A percentile compares a stretch with the other conserved stretches of the same genome.
These are phyloP conservation scores for Reticulitermes lucifugus DNA, from an alignment of 2,888 invertebrate species.

Conservation along the genomic window DNA sequence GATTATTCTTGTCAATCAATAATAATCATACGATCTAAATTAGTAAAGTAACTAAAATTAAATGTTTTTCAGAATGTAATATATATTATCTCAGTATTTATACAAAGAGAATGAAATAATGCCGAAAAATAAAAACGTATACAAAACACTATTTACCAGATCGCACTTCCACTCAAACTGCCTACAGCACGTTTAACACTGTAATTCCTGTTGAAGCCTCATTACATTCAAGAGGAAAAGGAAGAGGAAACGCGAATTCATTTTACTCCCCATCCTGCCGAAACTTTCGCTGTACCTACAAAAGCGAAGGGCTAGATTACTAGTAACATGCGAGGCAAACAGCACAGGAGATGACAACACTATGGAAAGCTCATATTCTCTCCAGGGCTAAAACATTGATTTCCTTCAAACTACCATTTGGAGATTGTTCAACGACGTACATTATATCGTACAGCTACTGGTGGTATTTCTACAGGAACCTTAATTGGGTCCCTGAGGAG, in stretches of 20 bases:
- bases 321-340: background rate
- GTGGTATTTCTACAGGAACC: background rate
- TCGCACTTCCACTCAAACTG: background rate
- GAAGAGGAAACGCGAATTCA: slow-evolving; percentile 25
- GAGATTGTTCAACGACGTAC: slow-evolving; percentile 3
- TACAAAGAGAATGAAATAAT: too few relatives aligned
- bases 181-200: background rate
- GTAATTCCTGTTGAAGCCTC: slow-evolving; percentile 20
- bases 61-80: too few relatives aligned
- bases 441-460: background rate
- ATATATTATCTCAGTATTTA: too few relatives aligned
- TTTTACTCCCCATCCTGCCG: background rate
- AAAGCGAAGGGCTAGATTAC: background rate
- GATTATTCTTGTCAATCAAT: too few relatives aligned
- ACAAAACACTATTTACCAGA: too few relatives aligned
- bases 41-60: too few relatives aligned
- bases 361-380: background rate
- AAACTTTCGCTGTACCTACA: background rate
- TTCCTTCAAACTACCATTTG: background rate
- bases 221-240: slow-evolving; percentile 11
- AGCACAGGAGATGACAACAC: background rate
- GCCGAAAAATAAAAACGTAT: background rate
- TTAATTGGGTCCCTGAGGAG: slow-evolving; percentile 29
- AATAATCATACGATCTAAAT: too few relatives aligned
- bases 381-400: background rate